phyloP scores from a whole-genome alignment of 2,888 invertebrate species.

The Dicyrtomina minuta region DNA sequence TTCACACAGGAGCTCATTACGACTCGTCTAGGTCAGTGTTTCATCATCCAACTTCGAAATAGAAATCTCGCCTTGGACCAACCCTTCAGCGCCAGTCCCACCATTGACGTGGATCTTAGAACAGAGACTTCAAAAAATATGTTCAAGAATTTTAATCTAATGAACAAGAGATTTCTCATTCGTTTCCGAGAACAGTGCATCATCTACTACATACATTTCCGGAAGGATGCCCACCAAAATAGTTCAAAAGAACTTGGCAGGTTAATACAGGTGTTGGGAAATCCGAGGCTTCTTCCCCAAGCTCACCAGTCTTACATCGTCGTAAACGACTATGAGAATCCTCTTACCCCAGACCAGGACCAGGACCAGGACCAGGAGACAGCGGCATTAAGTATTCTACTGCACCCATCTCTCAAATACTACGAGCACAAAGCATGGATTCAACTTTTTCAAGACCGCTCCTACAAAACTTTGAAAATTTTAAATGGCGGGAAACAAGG shows the following conservation, averaged over 20 bases:
- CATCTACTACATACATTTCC: slow-evolving; percentile 35
- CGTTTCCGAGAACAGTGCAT: slow-evolving; percentile 42
- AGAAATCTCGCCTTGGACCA: neutral
- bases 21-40: slow-evolving; percentile 28
- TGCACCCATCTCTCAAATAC: slow-evolving; percentile 37
- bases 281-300: slow-evolving; percentile 20
- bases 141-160: slow-evolving; percentile 1
- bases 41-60: slow-evolving; percentile 27
- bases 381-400: neutral
- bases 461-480: neutral
- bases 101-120: slow-evolving; percentile 33
- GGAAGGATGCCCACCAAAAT: neutral
- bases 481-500: neutral
- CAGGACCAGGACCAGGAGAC: neutral
- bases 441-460: neutral
- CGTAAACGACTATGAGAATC: slow-evolving; percentile 3
- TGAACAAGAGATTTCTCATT: neutral
- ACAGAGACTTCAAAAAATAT: neutral
- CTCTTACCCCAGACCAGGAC: neutral
- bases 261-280: slow-evolving; percentile 21
- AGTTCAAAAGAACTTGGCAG: neutral
- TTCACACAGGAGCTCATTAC: slow-evolving; percentile 25
- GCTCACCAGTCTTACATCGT: slow-evolving; percentile 30
- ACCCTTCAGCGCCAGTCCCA: slow-evolving; percentile 28
- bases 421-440: slow-evolving; percentile 41